Evolutionary conservation across 2,888 invertebrate species (phyloP), one percentile per base, ranked within the genome.

Genomic region (Muscina levida): DNA sequence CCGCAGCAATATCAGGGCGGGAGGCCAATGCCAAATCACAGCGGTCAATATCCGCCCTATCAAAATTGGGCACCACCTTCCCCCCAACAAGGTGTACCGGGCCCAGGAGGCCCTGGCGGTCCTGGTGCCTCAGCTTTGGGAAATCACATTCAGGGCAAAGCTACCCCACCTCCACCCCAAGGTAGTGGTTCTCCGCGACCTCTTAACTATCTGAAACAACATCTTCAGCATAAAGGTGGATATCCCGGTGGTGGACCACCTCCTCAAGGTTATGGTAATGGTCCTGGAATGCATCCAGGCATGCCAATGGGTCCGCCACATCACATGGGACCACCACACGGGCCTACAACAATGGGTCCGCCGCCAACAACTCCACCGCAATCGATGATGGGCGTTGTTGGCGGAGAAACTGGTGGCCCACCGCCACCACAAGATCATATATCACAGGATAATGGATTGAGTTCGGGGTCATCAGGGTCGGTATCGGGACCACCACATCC

Each of bases 201-300:
- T 81, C 91, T 93, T 72, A 93, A 93, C 90, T 94, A 94, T 92
- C 92, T 94, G 89, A 94, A 94, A 88, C 94, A 94, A 89, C 94
- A 94, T 90, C 91, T 93, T 79, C 92, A 94, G 91, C 94, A 94
- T 90, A 94, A 94, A 91, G 93, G 94, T 90, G 76, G 92, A 93
- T 90, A 93, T 93, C 77, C 81, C 2, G 77, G 77, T 11, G 68
- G 72, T 62, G 75, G 79, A 57, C 78, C 82, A 15, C 93, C 93
- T 80, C 93, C 93, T 56, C 93, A 92, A 82, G 91, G 91, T 6
- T 90, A 92, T 89, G 85, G 91, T 72, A 91, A 91, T 85, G 90
- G 91, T 13, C 91, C 89, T 24, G 91, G 91, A 56, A 93, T 93
- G 92, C 91, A 91, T 88, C 90, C 90, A 10, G 87, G 90, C 65